Conservation (phyloP, 2,797 vertebrate genomes). For the Lemur catta region DNA sequence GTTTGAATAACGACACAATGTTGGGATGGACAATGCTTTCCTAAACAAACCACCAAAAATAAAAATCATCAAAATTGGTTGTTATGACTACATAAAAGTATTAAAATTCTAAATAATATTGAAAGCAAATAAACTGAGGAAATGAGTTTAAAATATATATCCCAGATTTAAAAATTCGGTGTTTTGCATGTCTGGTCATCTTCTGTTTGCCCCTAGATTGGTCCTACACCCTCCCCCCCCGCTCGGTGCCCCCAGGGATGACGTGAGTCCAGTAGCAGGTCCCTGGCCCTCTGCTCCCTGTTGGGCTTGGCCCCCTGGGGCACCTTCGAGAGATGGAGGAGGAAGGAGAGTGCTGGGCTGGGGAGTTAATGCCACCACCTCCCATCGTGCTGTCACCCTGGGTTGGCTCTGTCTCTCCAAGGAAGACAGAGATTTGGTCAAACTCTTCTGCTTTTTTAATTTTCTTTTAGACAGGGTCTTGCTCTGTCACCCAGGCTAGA, state of each 20-base stretch:
- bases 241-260: background rate
- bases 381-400: background rate
- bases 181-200: too few relatives aligned
- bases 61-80: background rate
- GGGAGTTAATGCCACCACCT: background rate
- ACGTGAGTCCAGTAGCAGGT: background rate
- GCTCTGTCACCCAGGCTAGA: background rate
- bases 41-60: background rate
- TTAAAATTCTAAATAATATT: background rate
- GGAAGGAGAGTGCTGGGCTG: too few relatives aligned
- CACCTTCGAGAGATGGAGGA: background rate
- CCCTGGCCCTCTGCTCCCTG: background rate
- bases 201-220: background rate
- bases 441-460: too few relatives aligned
- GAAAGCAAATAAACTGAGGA: background rate
- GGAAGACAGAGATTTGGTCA: background rate
- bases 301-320: background rate
- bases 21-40: background rate
- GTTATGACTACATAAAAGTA: background rate
- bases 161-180: background rate
- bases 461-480: background rate
- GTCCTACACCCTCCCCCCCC: background rate
- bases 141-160: background rate
- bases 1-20: background rate
- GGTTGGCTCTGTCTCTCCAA: background rate